These are phyloP conservation scores for Holcopasites calliopsidis DNA, from an alignment of 1,140 invertebrate species.

Conservation along the genomic window DNA sequence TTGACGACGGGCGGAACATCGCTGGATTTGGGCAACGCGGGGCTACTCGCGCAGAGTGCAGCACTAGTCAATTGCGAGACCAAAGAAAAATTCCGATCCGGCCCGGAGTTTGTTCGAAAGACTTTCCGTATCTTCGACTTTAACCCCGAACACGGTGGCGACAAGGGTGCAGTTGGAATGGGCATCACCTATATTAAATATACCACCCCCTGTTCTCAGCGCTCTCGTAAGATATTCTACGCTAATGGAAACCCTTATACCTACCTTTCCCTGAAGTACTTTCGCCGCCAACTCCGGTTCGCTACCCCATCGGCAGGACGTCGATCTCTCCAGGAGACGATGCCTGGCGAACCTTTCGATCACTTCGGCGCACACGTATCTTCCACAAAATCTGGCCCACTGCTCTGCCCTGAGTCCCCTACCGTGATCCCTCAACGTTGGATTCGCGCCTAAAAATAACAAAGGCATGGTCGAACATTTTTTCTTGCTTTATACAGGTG, in stretches of 20 bases:
- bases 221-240: background rate
- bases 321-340: constrained; percentile 80
- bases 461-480: no score
- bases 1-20: constrained; percentile 80
- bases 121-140: constrained; percentile 82
- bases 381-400: constrained; percentile 89
- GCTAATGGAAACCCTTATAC: background rate
- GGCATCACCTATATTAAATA: constrained; percentile 64
- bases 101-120: constrained; percentile 78
- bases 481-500: no score
- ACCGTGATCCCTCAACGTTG: constrained; percentile 85
- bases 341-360: constrained; percentile 86
- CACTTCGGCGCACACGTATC: constrained; percentile 87
- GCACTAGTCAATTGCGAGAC: constrained; percentile 83
- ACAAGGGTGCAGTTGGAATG: constrained; percentile 57
- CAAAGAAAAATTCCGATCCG: constrained; percentile 77
- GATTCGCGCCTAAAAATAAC: constrained; percentile 86
- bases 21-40: constrained; percentile 80
- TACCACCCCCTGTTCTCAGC: background rate
- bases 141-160: constrained; percentile 72
- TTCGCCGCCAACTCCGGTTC: constrained; percentile 81
- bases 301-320: constrained; percentile 82
- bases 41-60: constrained; percentile 83
- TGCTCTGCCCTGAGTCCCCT: constrained; percentile 87
- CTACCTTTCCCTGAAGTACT: constrained; percentile 80